Evolutionary conservation across 2,113 vertebrate genomes (phyloP).

Genomic region (Toxotes jaculatrix): DNA sequence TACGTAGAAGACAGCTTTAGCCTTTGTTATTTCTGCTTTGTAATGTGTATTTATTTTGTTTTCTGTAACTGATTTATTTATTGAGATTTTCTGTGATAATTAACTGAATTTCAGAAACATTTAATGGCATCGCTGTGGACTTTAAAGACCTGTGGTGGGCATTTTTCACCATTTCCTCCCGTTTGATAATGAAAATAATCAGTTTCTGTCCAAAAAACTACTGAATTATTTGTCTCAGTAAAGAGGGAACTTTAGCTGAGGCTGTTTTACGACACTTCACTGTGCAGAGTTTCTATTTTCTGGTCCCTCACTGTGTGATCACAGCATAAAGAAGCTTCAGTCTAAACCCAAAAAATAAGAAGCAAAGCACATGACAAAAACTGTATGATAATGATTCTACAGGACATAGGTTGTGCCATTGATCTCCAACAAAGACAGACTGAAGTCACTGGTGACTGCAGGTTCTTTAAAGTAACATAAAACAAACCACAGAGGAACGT

Average conservation of each 20-base stretch:
- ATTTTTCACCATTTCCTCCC: background rate
- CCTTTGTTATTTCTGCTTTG: no score
- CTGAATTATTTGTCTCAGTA: background rate
- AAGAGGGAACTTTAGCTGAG: background rate
- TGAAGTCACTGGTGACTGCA: constrained; percentile 48
- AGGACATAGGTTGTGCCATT: constrained; percentile 53
- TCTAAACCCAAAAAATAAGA: constrained; percentile 40
- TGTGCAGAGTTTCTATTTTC: background rate
- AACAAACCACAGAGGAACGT: constrained; percentile 42
- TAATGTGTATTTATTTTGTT: no score
- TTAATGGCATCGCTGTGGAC: background rate
- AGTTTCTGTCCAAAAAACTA: background rate
- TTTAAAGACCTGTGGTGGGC: background rate
- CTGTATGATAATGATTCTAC: constrained; percentile 24
- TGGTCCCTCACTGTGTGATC: background rate
- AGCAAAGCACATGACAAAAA: constrained; percentile 43
- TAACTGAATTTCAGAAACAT: background rate
- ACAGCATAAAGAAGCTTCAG: constrained; percentile 6
- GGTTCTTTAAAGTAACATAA: constrained; percentile 57
- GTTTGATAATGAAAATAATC: background rate
- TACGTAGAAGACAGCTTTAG: no score
- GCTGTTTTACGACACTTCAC: background rate
- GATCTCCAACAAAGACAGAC: constrained; percentile 52
- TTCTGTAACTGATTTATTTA: no score
- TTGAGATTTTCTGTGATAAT: background rate